Base-by-base conservation (phyloP, 2,113 vertebrate species). In the Saimiri boliviensis region DNA sequence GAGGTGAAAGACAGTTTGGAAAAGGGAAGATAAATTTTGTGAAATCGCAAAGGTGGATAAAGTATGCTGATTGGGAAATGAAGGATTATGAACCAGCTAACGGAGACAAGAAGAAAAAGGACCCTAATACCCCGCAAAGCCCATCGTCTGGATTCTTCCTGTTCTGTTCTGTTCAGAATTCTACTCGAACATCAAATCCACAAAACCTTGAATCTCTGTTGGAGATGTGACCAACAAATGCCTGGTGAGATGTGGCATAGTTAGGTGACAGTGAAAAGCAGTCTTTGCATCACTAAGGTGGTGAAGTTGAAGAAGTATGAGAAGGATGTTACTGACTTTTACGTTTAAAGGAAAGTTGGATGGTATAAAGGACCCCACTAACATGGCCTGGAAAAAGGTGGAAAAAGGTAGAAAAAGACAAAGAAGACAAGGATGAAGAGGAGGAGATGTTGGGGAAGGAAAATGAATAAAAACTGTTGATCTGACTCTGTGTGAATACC, bases 141-240 rank as follows among this genome's bases (percentile, higher is more conserved):
- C 87, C 99, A n/a, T 99, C 40, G 98, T 99, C 99, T 97, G 98
- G 98, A 73, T 99, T 99, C 98, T 99, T 99, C 96, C 97, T 99
- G 40, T 99, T 99, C 97, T 99, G 99, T 99, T 99, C 97, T 99
- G 99, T 97, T 99, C 98, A 47, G 99, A 99, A 87, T 99, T 99
- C 93, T 99, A 98, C 93, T 98, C 99, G 77, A 99, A 99, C 13
- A 99, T 99, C 96, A 99, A 99, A 71, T 99, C 99, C 71, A 98
- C 98, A 91, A 99, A 99, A 96, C 99, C 99, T 63, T 98, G 42
- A 8, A 8, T 45, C 42, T 76, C 42, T 23, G 99, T 99, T 10
- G 99, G 99, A 35, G 98, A 99, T 0, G 98, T 99, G 96, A 99
- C 99, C 0, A 99, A 99, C 97, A 99, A 99, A 6, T 63, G 89